These are phyloP conservation scores for Pyralis farinalis DNA, from an alignment of 2,888 invertebrate genomes.

Conservation along the genomic window DNA sequence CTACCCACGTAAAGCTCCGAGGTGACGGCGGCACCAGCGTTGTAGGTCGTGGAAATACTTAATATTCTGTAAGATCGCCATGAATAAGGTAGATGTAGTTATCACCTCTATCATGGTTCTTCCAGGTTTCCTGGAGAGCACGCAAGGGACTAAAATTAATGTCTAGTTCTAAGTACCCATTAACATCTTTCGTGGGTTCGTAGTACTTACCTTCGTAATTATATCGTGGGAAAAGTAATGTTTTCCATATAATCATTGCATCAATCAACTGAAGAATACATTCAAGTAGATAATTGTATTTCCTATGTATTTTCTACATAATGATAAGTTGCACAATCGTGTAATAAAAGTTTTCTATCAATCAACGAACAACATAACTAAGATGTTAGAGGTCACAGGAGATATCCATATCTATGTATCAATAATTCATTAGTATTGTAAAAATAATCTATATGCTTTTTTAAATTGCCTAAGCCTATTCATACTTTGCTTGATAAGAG, in stretches of 20 bases:
- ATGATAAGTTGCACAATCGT: not conserved
- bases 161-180: too few relatives aligned
- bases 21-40: conserved; percentile 36
- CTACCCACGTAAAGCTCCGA: conserved; percentile 67
- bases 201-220: not conserved
- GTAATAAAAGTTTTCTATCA: too few relatives aligned
- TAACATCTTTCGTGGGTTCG: too few relatives aligned
- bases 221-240: not conserved
- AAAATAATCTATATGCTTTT: too few relatives aligned
- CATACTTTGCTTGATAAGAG: too few relatives aligned
- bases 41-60: conserved; percentile 51
- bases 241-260: not conserved
- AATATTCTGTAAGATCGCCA: conserved; percentile 53
- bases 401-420: too few relatives aligned
- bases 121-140: conserved; percentile 20
- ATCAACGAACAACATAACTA: too few relatives aligned
- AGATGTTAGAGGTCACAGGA: too few relatives aligned
- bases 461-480: too few relatives aligned
- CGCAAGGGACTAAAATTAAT: too few relatives aligned
- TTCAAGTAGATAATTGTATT: not conserved
- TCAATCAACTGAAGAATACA: not conserved
- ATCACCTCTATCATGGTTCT: conserved; percentile 27
- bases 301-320: not conserved
- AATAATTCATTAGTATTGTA: too few relatives aligned
- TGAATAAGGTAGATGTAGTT: conserved; percentile 38